Percentiles rank a stretch among this genome's conserved stretches.
phyloP scores from a whole-genome alignment of 2,113 vertebrate genomes.

The Dromaius novaehollandiae region DNA sequence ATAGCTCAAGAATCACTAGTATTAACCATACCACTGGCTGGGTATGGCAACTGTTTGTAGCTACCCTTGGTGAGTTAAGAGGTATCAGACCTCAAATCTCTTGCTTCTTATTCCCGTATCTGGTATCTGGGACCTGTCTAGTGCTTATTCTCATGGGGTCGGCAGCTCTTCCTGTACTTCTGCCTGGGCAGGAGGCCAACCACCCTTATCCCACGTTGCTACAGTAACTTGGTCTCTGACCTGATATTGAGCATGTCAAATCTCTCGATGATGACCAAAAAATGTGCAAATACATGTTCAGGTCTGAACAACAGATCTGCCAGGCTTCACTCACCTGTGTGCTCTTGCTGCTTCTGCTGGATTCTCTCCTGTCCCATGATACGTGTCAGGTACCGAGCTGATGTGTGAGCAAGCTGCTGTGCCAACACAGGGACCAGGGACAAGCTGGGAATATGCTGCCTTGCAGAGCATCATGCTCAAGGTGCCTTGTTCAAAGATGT shows the following conservation, averaged over 20 bases:
- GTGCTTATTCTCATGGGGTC: not conserved
- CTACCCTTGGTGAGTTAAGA: not conserved
- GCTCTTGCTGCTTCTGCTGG: not conserved
- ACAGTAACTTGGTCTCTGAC: not conserved
- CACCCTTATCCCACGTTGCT: not conserved
- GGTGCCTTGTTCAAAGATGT: not conserved
- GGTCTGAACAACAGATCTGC: not conserved
- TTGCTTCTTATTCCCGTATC: not conserved
- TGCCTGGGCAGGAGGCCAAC: not conserved
- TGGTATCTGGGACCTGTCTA: not conserved
- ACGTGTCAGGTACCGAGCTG: not conserved
- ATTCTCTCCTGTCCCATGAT: not conserved
- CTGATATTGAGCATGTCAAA: not conserved
- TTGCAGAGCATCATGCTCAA: not conserved
- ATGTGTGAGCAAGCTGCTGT: not conserved
- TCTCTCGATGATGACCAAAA: not conserved
- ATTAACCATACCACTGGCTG: not conserved
- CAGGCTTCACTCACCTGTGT: not conserved
- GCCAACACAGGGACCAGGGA: not conserved
- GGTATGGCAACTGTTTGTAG: not conserved
- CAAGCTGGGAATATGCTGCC: not conserved
- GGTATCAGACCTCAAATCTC: not conserved
- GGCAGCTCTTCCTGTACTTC: not conserved
- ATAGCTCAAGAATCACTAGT: not conserved
- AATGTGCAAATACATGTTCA: not conserved